Evolutionary conservation across 1,140 invertebrate genomes (phyloP).

Genomic region (Phymastichus coffea): DNA sequence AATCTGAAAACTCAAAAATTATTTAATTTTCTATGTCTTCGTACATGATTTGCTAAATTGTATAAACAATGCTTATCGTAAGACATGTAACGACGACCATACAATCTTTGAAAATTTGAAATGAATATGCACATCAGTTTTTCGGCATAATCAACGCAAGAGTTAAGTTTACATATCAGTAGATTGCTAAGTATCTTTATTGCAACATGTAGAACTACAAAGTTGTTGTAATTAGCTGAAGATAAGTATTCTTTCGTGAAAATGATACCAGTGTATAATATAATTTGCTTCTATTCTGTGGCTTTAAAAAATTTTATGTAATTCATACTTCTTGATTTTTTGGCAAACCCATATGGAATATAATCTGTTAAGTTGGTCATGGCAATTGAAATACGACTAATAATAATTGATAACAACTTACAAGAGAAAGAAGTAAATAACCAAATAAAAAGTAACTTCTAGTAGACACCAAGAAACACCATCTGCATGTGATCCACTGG

Average conservation of each 20-base stretch:
- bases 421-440: constrained; percentile 29
- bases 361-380: background rate
- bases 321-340: constrained; percentile 44
- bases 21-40: background rate
- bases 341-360: constrained; percentile 46
- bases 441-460: constrained; percentile 41
- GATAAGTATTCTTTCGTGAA: constrained; percentile 42
- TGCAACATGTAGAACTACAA: constrained; percentile 41
- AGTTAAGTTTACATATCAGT: background rate
- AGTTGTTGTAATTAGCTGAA: constrained; percentile 41
- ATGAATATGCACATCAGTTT: constrained; percentile 23
- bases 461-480: constrained; percentile 41
- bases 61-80: constrained; percentile 1
- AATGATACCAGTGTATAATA: constrained; percentile 51
- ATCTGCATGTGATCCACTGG: constrained; percentile 45
- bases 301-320: constrained; percentile 52
- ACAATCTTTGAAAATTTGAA: background rate
- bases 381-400: background rate
- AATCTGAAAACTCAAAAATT: constrained; percentile 14
- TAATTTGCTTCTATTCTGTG: constrained; percentile 52
- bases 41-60: background rate
- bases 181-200: constrained; percentile 35
- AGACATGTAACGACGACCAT: background rate
- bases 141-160: constrained; percentile 10
- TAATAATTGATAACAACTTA: constrained; percentile 5